phyloP scores from a whole-genome alignment of 2,888 invertebrate genomes.

The Parelbella ahira region DNA sequence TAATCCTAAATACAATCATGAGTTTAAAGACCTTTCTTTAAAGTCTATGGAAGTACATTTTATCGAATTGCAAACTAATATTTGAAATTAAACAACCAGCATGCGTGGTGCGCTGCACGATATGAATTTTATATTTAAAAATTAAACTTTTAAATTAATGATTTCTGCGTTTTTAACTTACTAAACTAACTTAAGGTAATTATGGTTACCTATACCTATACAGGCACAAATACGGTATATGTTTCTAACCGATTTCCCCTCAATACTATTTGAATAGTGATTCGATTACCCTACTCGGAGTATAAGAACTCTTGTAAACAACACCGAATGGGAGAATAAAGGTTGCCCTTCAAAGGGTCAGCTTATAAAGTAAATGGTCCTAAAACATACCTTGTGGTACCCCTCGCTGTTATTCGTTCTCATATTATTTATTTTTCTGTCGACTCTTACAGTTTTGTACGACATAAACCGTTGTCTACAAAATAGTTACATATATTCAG shows the following conservation, averaged over 20 bases:
- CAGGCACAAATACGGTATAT: constrained; percentile 25
- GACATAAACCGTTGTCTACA: no score
- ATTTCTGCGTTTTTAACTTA: constrained; percentile 25
- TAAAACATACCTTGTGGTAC: constrained; percentile 47
- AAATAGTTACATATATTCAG: no score
- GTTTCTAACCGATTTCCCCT: constrained; percentile 39
- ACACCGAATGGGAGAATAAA: constrained; percentile 47
- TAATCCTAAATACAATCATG: no score
- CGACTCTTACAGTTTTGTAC: no score
- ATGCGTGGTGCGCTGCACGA: constrained; percentile 15
- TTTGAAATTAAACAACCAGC: constrained; percentile 25
- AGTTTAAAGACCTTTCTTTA: constrained; percentile 15
- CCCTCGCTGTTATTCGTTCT: constrained; percentile 32
- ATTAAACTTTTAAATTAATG: constrained; percentile 31
- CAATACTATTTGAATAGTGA: constrained; percentile 46
- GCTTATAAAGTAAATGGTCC: constrained; percentile 48
- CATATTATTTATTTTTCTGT: constrained; percentile 8
- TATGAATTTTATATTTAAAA: constrained; percentile 27
- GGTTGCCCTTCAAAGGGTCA: constrained; percentile 61
- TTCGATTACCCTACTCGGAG: constrained; percentile 52
- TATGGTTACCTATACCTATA: constrained; percentile 26
- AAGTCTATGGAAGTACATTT: constrained; percentile 8
- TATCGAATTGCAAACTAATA: constrained; percentile 15
- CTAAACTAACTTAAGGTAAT: constrained; percentile 27
- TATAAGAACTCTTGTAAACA: constrained; percentile 50